These are phyloP conservation scores for Phainopepla nitens DNA, from an alignment of 2,113 vertebrate species.

Conservation along the genomic window DNA sequence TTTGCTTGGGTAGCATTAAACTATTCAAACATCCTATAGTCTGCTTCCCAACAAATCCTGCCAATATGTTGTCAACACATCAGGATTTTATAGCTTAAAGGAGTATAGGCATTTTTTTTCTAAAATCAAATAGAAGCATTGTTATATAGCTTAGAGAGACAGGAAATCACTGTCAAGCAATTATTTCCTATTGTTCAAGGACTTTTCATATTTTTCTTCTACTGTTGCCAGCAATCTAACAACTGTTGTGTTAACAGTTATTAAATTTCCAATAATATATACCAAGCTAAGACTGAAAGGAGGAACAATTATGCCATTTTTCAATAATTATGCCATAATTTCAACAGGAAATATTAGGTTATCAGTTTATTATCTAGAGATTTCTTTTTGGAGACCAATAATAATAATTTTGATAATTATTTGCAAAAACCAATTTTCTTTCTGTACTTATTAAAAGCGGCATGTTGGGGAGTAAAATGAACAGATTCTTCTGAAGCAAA, in stretches of 20 bases:
- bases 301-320: background rate
- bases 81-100: background rate
- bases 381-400: too few relatives aligned
- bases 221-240: background rate
- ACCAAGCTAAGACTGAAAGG: background rate
- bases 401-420: background rate
- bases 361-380: background rate
- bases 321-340: too few relatives aligned
- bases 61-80: background rate
- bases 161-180: background rate
- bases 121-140: background rate
- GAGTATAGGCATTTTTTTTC: background rate
- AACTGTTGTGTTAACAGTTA: background rate
- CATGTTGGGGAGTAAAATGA: background rate
- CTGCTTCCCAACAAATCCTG: background rate
- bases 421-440: background rate
- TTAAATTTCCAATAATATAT: background rate
- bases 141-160: background rate
- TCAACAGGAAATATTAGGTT: background rate
- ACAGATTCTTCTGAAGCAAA: background rate
- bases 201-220: background rate
- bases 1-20: background rate
- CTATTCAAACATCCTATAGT: background rate
- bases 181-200: background rate
- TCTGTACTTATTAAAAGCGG: background rate